A percentile compares a stretch with the other conserved stretches of the same genome.
Evolutionary conservation across 2,113 vertebrate species (phyloP).

Genomic region (Heterochromis multidens): DNA sequence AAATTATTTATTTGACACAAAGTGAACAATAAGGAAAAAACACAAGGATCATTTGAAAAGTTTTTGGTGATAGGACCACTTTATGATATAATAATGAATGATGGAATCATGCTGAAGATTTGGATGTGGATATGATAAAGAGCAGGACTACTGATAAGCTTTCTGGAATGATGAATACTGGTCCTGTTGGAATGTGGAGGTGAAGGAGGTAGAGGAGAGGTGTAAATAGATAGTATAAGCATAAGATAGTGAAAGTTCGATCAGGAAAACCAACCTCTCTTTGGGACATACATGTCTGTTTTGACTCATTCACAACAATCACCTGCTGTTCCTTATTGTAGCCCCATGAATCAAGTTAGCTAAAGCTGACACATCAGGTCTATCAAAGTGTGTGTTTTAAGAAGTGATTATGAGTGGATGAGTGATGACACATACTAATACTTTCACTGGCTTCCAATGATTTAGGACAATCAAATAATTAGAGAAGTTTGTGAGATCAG

Average conservation of each 20-base stretch:
- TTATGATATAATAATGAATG: neutral
- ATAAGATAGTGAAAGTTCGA: no score
- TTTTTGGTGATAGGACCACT: neutral
- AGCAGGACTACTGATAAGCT: neutral
- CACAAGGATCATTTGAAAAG: neutral
- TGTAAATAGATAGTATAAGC: no score
- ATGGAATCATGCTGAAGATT: neutral
- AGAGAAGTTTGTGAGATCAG: neutral
- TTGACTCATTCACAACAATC: neutral
- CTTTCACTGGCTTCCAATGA: neutral
- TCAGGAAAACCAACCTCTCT: neutral
- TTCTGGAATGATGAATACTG: neutral
- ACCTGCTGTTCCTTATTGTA: neutral
- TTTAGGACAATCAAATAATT: neutral
- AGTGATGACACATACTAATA: neutral
- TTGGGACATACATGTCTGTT: neutral
- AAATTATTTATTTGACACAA: neutral
- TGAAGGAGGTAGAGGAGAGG: neutral
- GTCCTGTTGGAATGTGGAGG: neutral
- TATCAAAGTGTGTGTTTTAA: neutral
- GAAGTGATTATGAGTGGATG: no score
- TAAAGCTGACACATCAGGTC: neutral
- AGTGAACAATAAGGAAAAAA: neutral
- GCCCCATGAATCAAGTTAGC: no score
- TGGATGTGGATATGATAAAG: neutral